Conservation (phyloP, 2,888 invertebrate genomes). For the Tubiluchus corallicola region DNA sequence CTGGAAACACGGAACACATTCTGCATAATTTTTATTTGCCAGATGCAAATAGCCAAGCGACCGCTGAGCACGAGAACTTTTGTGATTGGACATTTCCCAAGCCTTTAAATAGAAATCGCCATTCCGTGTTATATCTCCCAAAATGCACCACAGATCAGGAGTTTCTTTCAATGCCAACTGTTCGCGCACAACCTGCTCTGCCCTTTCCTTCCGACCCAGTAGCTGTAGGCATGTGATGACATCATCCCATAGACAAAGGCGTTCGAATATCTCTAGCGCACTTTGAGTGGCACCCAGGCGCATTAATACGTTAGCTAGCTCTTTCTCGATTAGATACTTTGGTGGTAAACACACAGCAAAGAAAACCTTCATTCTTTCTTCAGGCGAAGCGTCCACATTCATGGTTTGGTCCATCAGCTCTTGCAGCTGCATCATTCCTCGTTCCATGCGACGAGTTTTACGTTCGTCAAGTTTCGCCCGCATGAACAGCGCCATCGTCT, state of each 20-base stretch:
- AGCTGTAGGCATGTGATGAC: conserved; percentile 75
- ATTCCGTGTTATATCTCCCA: conserved; percentile 74
- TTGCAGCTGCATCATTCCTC: conserved; percentile 70
- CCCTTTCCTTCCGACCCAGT: conserved; percentile 66
- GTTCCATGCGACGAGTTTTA: conserved; percentile 61
- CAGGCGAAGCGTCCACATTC: conserved; percentile 29
- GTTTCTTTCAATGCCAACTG: conserved; percentile 55
- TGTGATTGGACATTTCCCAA: conserved; percentile 65
- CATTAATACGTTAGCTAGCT: conserved; percentile 55
- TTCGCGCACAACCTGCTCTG: conserved; percentile 66
- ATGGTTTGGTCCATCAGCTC: conserved; percentile 44
- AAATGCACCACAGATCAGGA: conserved; percentile 65
- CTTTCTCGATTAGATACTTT: conserved; percentile 53
- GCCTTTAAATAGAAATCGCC: conserved; percentile 62
- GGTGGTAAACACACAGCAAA: conserved; percentile 53
- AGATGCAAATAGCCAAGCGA: conserved; percentile 66
- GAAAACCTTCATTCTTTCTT: conserved; percentile 37
- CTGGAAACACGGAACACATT: conserved; percentile 60
- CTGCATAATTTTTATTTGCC: conserved; percentile 46
- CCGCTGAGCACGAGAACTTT: conserved; percentile 63
- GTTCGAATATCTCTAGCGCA: conserved; percentile 37
- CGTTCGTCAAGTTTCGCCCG: conserved; percentile 57
- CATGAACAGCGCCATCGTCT: conserved; percentile 49
- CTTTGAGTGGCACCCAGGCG: conserved; percentile 63
- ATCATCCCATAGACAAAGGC: conserved; percentile 67